Percentiles rank a stretch among this genome's conserved stretches.
These are phyloP conservation scores for Hypselothyrea guttata DNA, from an alignment of 2,888 invertebrate genomes.

Conservation along the genomic window DNA sequence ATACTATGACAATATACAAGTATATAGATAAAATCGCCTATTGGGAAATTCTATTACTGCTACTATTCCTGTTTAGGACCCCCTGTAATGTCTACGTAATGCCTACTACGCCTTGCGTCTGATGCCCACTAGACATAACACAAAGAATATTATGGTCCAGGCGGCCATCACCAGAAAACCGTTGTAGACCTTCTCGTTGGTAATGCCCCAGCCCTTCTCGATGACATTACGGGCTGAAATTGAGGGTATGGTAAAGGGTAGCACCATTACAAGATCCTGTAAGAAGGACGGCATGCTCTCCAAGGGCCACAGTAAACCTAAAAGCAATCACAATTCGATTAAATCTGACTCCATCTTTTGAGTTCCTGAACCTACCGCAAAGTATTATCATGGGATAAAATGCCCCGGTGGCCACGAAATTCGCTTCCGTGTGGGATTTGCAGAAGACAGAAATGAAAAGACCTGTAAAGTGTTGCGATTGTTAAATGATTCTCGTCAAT, in stretches of 20 bases:
- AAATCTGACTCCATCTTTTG: neutral
- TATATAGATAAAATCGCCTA: constrained; percentile 67
- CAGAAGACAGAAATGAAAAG: constrained; percentile 92
- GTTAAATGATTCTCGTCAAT: no score
- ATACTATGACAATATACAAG: constrained; percentile 52
- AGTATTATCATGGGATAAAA: constrained; percentile 94
- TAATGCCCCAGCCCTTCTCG: constrained; percentile 88
- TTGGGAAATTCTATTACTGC: constrained; percentile 63
- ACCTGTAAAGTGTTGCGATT: no score
- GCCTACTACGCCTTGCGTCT: constrained; percentile 81
- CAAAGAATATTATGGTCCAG: constrained; percentile 86
- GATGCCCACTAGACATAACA: constrained; percentile 84
- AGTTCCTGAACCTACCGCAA: constrained; percentile 86
- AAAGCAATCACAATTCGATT: neutral
- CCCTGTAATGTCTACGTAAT: constrained; percentile 35
- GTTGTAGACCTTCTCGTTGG: constrained; percentile 87
- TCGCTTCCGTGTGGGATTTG: constrained; percentile 89
- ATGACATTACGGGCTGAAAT: constrained; percentile 89
- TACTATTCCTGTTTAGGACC: constrained; percentile 42
- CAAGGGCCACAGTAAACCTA: constrained; percentile 86
- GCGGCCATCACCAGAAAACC: constrained; percentile 87
- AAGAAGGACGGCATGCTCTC: constrained; percentile 87
- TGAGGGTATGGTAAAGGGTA: constrained; percentile 92
- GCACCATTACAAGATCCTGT: constrained; percentile 85
- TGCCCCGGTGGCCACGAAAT: constrained; percentile 92